These are phyloP conservation scores for Drosophila borealis DNA, from an alignment of 2,888 invertebrate genomes.

Conservation along the genomic window DNA sequence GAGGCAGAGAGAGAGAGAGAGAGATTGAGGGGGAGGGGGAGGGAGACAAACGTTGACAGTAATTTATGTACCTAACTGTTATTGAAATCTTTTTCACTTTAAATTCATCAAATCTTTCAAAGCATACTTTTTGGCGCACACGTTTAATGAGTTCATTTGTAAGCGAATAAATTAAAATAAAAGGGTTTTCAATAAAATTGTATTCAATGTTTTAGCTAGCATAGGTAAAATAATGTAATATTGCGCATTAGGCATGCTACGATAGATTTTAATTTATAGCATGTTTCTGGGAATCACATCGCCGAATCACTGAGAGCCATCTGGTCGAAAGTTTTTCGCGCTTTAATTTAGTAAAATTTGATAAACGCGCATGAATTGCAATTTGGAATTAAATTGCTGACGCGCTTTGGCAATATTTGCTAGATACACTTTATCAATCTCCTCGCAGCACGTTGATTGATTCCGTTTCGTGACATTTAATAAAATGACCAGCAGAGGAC, in stretches of 20 bases:
- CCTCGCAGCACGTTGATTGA: conserved; percentile 63
- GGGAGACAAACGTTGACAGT: conserved; percentile 28
- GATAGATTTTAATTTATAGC: conserved; percentile 3
- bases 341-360: conserved; percentile 53
- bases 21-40: conserved; percentile 28
- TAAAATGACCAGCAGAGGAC: conserved; percentile 60
- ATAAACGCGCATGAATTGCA: conserved; percentile 75
- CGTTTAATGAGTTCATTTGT: not conserved
- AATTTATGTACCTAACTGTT: conserved; percentile 47
- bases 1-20: not conserved
- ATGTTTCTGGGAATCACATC: conserved; percentile 5
- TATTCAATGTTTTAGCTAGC: not conserved
- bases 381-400: conserved; percentile 77
- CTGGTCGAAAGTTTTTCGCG: conserved; percentile 24
- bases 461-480: conserved; percentile 72
- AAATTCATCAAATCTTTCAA: conserved; percentile 21
- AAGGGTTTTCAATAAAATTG: too few relatives aligned
- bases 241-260: not conserved
- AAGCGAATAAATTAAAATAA: not conserved
- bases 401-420: conserved; percentile 38
- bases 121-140: conserved; percentile 1
- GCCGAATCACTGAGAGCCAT: not conserved
- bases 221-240: conserved; percentile 7
- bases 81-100: conserved; percentile 37
- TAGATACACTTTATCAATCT: conserved; percentile 21